Percentiles rank a stretch among this genome's conserved stretches.
Conservation (phyloP, 2,888 invertebrate genomes). For the Agriopis aurantiaria region DNA sequence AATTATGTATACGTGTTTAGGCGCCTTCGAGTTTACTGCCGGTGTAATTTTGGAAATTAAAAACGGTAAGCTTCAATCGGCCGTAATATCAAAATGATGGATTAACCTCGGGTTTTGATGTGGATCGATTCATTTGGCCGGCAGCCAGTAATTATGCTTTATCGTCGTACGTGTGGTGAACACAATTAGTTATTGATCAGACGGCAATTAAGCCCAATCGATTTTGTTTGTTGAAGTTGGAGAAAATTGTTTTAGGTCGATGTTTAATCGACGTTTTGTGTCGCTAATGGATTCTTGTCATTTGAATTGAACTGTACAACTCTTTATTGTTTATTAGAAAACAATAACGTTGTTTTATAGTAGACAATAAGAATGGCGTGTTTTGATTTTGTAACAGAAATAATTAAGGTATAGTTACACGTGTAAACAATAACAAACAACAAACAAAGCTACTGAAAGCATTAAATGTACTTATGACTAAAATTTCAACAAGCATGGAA, state of each 20-base stretch:
- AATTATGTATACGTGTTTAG: conserved; percentile 82
- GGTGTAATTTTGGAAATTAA: conserved; percentile 85
- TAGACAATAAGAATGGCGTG: conserved; percentile 47
- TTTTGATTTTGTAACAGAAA: conserved; percentile 25
- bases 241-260: conserved; percentile 85
- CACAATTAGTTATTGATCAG: conserved; percentile 87
- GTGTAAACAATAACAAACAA: background rate
- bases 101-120: conserved; percentile 84
- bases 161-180: conserved; percentile 83
- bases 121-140: conserved; percentile 85
- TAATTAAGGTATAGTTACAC: conserved; percentile 5
- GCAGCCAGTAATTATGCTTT: conserved; percentile 85
- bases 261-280: conserved; percentile 81
- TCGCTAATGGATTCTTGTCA: conserved; percentile 78
- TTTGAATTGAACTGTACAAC: conserved; percentile 67
- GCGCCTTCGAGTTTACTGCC: conserved; percentile 69
- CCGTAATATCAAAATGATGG: conserved; percentile 85
- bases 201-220: conserved; percentile 84
- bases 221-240: conserved; percentile 86
- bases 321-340: conserved; percentile 71
- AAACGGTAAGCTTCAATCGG: conserved; percentile 84
- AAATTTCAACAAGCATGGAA: too few relatives aligned
- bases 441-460: background rate
- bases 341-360: conserved; percentile 61
- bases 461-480: background rate